Evolutionary conservation across 2,797 vertebrate species (phyloP).

Genomic region (Liasis olivaceus): DNA sequence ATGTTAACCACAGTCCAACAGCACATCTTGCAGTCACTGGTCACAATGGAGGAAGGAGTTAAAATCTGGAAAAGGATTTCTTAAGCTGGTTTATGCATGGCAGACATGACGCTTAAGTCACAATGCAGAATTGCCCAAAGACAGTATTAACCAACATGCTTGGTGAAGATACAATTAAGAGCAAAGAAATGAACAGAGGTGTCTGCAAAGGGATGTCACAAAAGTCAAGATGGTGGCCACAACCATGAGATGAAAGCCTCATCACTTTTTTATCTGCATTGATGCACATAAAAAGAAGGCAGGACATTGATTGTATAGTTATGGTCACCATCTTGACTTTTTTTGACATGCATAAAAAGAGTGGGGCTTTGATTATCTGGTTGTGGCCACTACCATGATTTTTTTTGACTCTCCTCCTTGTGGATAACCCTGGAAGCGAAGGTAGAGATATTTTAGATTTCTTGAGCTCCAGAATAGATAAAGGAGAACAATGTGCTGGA

Average conservation of each 20-base stretch:
- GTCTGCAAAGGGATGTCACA: neutral
- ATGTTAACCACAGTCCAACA: neutral
- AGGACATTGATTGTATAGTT: neutral
- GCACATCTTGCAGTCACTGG: neutral
- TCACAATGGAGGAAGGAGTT: neutral
- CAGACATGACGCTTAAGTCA: neutral
- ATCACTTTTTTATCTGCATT: neutral
- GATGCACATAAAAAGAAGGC: neutral
- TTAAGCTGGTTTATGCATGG: neutral
- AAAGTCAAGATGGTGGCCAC: neutral
- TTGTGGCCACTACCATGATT: neutral
- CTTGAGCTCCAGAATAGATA: neutral
- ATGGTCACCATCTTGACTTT: neutral
- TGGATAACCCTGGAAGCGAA: neutral
- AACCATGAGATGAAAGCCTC: neutral
- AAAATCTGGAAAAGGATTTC: neutral
- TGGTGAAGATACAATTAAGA: neutral
- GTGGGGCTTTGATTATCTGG: neutral
- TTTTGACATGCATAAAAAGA: neutral
- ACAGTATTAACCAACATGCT: neutral
- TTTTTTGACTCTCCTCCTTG: no score
- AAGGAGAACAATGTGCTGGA: neutral
- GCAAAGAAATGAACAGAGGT: neutral
- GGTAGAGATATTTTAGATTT: neutral
- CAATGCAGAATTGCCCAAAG: neutral